Evolutionary conservation across 1,140 invertebrate species (phyloP), one percentile per base, ranked within the genome.

Genomic region (Zaprionus gabonicus): DNA sequence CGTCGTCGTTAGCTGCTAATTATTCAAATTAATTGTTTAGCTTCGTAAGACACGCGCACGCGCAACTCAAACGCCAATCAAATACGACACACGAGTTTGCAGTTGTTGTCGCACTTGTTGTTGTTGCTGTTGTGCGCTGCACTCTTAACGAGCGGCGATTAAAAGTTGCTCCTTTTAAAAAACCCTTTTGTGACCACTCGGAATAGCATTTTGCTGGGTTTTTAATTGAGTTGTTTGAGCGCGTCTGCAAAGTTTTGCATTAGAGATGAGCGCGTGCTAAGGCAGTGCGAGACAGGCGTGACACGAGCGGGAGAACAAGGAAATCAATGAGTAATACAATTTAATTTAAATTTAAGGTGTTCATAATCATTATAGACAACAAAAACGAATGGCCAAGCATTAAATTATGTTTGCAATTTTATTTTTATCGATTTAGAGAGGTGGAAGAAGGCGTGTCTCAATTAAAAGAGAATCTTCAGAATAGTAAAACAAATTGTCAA

Each of bases 21-120:
- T 90, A 90, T 90, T 90, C 85, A 90, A 90, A 90, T 90, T 90
- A 90, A 90, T 90, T 90, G 85, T 84, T 90, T 82, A 69, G 76
- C 71, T 57, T 73, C 70, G 69, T 80, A 70, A 84, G 84, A 88
- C 85, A 84, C 70, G 85, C 81, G 85, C 85, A 88, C 72, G 85
- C 79, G 76, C 82, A 86, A n/a, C 81, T 90, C 85, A 88, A 88
- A 90, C 81, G 84, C 85, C 85, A 88, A 90, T 88, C 84, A 88
- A 74, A 71, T 66, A 27, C 75, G 69, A 66, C 75, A 78, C 15
- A 23, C 25, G 25, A 64, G 57, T 51, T 51, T 56, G 58, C 46
- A 46, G 55, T 59, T 59, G 36, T 38, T 34, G 25, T 55, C 53
- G 4, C 23, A 12, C 28, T 51, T 58, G 31, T 34, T 63, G 65